These are phyloP conservation scores for Lucilia cuprina DNA, from an alignment of 1,140 invertebrate species.

Conservation along the genomic window DNA sequence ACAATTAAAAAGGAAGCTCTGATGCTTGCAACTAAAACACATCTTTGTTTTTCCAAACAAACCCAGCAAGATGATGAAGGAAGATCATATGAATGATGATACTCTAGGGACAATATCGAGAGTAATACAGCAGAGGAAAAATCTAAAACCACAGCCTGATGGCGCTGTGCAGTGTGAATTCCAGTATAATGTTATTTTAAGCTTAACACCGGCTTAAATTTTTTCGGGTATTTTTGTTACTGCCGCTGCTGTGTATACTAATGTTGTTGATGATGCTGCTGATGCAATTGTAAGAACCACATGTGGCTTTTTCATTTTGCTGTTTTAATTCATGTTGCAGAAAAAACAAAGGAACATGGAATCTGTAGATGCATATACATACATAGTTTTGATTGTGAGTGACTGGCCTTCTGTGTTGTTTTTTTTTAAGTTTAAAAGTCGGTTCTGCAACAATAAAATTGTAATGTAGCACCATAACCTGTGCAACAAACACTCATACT, in stretches of 20 bases:
- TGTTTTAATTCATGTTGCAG: not conserved
- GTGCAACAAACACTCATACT: not conserved
- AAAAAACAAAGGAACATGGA: not conserved
- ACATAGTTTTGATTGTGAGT: not conserved
- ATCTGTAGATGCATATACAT: not conserved
- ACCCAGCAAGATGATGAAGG: not conserved
- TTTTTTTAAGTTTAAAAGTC: not conserved
- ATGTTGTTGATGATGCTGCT: not conserved
- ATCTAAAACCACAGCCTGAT: constrained; percentile 7
- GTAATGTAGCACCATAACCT: not conserved
- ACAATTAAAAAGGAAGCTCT: constrained; percentile 22
- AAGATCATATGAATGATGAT: not conserved
- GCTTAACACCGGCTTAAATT: constrained; percentile 18
- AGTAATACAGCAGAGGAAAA: not conserved
- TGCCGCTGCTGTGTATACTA: too few relatives aligned
- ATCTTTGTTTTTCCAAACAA: not conserved
- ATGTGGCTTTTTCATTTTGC: constrained; percentile 20
- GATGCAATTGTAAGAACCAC: constrained; percentile 26
- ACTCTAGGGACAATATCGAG: not conserved
- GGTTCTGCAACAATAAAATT: not conserved
- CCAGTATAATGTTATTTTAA: constrained; percentile 31
- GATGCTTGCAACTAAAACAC: constrained; percentile 3
- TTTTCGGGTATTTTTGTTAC: not conserved
- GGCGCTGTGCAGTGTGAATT: constrained; percentile 19
- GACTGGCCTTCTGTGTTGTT: constrained; percentile 1